Evolutionary conservation across 2,888 invertebrate genomes (phyloP).

Genomic region (Biston betularia): DNA sequence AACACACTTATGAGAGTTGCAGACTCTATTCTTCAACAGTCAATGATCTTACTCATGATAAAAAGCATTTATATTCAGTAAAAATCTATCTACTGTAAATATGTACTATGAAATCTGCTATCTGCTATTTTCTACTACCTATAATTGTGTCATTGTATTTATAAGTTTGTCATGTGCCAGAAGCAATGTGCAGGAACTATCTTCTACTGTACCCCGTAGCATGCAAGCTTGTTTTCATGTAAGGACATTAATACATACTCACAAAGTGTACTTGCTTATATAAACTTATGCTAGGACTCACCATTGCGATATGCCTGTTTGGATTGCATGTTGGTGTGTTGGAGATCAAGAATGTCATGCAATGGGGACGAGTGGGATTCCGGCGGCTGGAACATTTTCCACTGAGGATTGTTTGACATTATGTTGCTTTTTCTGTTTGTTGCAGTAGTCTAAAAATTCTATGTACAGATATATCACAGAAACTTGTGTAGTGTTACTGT

Average conservation of each 20-base stretch:
- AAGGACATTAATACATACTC: neutral
- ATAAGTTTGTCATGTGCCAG: no score
- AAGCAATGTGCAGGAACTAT: no score
- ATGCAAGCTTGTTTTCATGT: no score
- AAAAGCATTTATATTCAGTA: no score
- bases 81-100: no score
- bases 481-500: slow-evolving; percentile 69
- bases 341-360: slow-evolving; percentile 93
- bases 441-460: slow-evolving; percentile 79
- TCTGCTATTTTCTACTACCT: no score
- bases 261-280: slow-evolving; percentile 1
- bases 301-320: slow-evolving; percentile 86
- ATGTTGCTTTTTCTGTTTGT: slow-evolving; percentile 67
- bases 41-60: no score
- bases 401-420: slow-evolving; percentile 95
- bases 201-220: no score
- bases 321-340: slow-evolving; percentile 84
- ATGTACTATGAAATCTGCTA: no score
- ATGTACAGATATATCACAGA: slow-evolving; percentile 81
- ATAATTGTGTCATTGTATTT: no score
- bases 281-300: slow-evolving; percentile 56
- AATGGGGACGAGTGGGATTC: slow-evolving; percentile 93
- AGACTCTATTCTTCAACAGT: no score
- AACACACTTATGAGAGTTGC: no score
- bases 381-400: slow-evolving; percentile 96